Conservation (phyloP, 1,140 invertebrate species). For the Octopus bimaculoides region DNA sequence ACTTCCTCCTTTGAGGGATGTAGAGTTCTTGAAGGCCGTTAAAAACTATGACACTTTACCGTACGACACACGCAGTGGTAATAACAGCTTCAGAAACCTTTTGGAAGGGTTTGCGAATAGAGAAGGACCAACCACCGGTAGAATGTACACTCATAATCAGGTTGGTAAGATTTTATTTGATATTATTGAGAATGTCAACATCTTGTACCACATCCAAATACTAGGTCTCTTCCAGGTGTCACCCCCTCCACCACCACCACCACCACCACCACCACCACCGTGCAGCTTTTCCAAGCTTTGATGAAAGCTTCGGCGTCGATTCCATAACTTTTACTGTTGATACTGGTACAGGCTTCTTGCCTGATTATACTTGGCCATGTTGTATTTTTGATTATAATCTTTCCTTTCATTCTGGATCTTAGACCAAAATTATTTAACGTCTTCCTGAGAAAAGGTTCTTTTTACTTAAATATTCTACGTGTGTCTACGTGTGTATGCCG, state of each 20-base stretch:
- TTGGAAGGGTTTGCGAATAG: constrained; percentile 4
- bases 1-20: neutral
- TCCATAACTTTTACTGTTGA: constrained; percentile 71
- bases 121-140: neutral
- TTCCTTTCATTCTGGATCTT: constrained; percentile 64
- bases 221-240: too few species aligned
- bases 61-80: neutral
- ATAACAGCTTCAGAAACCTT: constrained; percentile 1
- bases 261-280: too few species aligned
- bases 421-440: constrained; percentile 63
- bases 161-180: neutral
- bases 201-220: too few species aligned
- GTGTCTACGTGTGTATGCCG: too few species aligned
- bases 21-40: neutral
- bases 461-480: neutral
- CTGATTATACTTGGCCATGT: constrained; percentile 93
- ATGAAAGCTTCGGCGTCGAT: constrained; percentile 74
- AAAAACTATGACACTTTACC: neutral
- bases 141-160: constrained; percentile 6
- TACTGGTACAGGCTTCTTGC: constrained; percentile 80
- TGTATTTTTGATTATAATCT: constrained; percentile 77
- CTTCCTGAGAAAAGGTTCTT: constrained; percentile 59
- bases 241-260: too few species aligned
- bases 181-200: too few species aligned
- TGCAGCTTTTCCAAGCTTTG: neutral